Base-by-base conservation (phyloP, 2,888 invertebrate species). In the Silvanus unidentatus region DNA sequence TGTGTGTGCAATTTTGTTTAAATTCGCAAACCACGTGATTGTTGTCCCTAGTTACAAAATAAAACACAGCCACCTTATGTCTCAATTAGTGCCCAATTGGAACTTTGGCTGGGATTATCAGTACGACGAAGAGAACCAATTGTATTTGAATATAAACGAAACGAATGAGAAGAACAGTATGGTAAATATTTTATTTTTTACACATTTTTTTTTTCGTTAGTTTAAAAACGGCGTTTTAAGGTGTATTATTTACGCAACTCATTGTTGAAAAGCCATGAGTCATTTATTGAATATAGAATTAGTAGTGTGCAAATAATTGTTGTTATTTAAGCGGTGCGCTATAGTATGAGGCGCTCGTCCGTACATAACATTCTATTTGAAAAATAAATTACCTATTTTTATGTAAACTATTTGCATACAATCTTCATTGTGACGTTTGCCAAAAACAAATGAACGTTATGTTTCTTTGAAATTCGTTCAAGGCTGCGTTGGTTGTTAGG, bases 11-110 rank as follows among this genome's bases (percentile, higher is more conserved):
- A 5, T 22, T 22, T 22, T 22, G 22, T 22, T 5, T 22, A 22
- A 5, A 5, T 22, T 5, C 8, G 3, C 8, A 8, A 22, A 22
- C 22, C n/a, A n/a, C n/a, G n/a, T n/a, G n/a, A n/a, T n/a, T n/a
- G n/a, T n/a, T n/a, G n/a, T n/a, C n/a, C n/a, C n/a, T n/a, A n/a
- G n/a, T n/a, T n/a, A n/a, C n/a, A n/a, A n/a, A n/a, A n/a, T n/a
- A n/a, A n/a, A 22, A 5, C 3, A 22, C 22, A 22, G 22, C 22
- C 22, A 22, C 22, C 22, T 22, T 73, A 80, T 80, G 80, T 79
- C 79, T 74, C 80, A 78, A 74, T 69, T 77, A 77, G 80, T 80
- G 73, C 80, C 80, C 49, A 78, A 73, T 57, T 60, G 68, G 46
- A 69, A 67, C 63, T 69, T 66, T 52, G 70, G 69, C 49, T 54